Conservation (phyloP, 1,140 invertebrate genomes). For the Phenacoccus solenopsis region DNA sequence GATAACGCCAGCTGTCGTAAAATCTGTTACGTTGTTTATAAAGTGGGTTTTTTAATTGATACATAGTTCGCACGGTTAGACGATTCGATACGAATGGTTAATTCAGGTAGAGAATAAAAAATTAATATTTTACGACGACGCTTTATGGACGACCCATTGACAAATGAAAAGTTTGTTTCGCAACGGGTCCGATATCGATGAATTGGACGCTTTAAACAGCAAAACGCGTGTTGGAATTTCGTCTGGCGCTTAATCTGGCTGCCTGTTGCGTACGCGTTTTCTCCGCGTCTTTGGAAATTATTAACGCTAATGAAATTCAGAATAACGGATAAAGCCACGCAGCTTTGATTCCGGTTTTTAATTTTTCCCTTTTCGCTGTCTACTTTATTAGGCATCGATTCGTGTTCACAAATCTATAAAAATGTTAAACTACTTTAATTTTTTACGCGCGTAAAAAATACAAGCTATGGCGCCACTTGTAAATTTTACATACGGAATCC, state of each 20-base stretch:
- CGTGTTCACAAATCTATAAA: conserved; percentile 2
- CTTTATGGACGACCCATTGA: too few relatives aligned
- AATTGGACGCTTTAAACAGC: too few relatives aligned
- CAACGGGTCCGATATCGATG: neutral
- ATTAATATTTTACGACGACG: neutral
- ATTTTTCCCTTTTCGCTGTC: too few relatives aligned
- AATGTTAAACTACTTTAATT: conserved; percentile 3
- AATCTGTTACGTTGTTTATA: too few relatives aligned
- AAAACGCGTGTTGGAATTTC: neutral
- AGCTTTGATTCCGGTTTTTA: neutral
- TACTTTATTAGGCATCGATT: neutral
- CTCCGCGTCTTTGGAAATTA: neutral
- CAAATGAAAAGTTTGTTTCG: too few relatives aligned
- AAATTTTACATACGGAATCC: neutral
- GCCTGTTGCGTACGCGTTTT: neutral
- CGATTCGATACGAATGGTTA: neutral
- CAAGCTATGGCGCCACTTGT: neutral
- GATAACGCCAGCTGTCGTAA: too few relatives aligned
- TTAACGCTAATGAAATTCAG: neutral
- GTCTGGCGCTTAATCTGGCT: neutral
- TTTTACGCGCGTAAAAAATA: neutral
- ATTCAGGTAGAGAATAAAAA: neutral
- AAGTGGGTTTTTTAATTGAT: neutral
- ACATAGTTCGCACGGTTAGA: neutral
- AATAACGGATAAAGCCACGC: neutral